Evolutionary conservation across 2,797 vertebrate genomes (phyloP).

Genomic region (Tiaroga cobitis): DNA sequence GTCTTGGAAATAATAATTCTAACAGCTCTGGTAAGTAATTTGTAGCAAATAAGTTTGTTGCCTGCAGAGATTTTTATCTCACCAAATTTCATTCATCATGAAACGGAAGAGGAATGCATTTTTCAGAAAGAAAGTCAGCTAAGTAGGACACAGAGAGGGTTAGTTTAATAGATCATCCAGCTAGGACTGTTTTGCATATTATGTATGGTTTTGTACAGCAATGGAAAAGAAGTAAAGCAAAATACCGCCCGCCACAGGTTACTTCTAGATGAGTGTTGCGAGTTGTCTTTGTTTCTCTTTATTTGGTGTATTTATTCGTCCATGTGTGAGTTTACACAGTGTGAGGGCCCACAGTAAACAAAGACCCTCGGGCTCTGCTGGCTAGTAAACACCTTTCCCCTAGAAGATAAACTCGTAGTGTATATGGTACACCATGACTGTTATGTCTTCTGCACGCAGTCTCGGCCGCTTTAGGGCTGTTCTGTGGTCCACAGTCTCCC

Average conservation of each 20-base stretch:
- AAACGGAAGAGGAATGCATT: conserved; percentile 17
- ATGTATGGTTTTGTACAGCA: conserved; percentile 8
- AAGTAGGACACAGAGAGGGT: conserved; percentile 23
- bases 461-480: neutral
- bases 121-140: conserved; percentile 13
- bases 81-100: conserved; percentile 56
- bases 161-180: neutral
- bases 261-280: conserved; percentile 8
- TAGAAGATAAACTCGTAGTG: conserved; percentile 41
- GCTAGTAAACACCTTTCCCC: conserved; percentile 57
- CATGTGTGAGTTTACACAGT: conserved; percentile 34
- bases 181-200: conserved; percentile 24
- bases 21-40: conserved; percentile 15
- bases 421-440: conserved; percentile 7
- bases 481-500: neutral
- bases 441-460: conserved; percentile 9
- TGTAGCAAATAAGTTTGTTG: conserved; percentile 22
- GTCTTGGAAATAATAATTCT: conserved; percentile 35
- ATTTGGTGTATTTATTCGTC: conserved; percentile 20
- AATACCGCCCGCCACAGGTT: neutral
- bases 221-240: conserved; percentile 1
- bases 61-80: conserved; percentile 31
- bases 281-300: conserved; percentile 29
- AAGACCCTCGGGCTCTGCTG: conserved; percentile 26
- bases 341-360: conserved; percentile 49